Base-by-base conservation (phyloP, 2,797 vertebrate genomes). In the Tachyglossus aculeatus region DNA sequence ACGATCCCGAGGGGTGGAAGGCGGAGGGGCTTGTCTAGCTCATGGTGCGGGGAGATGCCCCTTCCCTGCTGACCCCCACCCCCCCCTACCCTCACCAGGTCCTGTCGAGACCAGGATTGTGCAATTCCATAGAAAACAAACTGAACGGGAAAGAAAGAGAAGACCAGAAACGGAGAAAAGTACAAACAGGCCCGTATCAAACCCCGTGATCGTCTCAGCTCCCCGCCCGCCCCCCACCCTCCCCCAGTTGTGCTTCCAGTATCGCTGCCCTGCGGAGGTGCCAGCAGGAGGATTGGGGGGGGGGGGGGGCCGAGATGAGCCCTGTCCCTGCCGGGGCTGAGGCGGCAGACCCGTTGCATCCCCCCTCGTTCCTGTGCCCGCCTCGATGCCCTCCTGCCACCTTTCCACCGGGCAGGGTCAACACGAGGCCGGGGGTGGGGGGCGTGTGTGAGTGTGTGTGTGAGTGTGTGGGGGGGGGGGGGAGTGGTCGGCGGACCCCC, bases 111-210 rank as follows among this genome's bases (percentile, higher is more conserved):
- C 69, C 57, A 67, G 82, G 68, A 71, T 76, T 86, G 85, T 86
- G 85, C 85, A 83, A 86, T 67, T 78, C 45, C 50, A 69, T 84
- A 78, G 63, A 82, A 84, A 86, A 78, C 67, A 71, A 73, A 54
- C 40, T 25, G 65, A 48, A 67, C 65, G 76, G 68, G 41, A 75
- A n/a, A n/a, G n/a, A 5, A 24, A 67, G 62, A 43, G 21, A 41
- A 65, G 67, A 50, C 31, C 48, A 44, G 45, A 48, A 31, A 27
- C 24, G 45, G 24, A 48, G 14, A 48, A 27, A 48, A 29, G 45
- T 27, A 48, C 27, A 27, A 9, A 31, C n/a, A 19, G 16, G 9
- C 45, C 45, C 27, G 45, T 29, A 24, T 48, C 45, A 24, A 31
- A 29, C 21, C 21, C 33, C 51, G 33, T n/a, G 45, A 55, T 56